Evolutionary conservation across 2,888 invertebrate species (phyloP).

Genomic region (Pseudococcus jackbeardsleyi): DNA sequence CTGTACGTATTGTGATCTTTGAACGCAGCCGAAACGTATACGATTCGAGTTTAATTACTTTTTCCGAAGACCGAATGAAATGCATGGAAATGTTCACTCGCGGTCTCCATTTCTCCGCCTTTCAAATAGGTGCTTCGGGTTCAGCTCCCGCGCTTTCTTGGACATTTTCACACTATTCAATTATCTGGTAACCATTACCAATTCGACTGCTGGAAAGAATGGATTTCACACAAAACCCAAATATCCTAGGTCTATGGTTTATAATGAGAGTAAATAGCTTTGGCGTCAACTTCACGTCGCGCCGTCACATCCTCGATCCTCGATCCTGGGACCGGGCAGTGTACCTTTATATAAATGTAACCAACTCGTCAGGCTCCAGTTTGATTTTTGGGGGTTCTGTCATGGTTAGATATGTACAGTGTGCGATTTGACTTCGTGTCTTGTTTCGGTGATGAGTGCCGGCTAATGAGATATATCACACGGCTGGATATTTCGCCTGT

Average conservation of each 20-base stretch:
- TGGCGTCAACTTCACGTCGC: constrained; percentile 6
- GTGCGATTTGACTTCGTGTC: background rate
- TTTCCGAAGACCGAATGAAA: background rate
- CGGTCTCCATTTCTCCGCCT: background rate
- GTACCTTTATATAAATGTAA: background rate
- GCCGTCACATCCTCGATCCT: background rate
- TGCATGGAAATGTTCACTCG: background rate
- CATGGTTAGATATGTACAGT: background rate
- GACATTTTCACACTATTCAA: background rate
- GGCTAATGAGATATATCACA: background rate
- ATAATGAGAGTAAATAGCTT: background rate
- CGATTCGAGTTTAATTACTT: background rate
- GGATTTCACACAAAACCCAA: background rate
- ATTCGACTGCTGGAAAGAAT: background rate
- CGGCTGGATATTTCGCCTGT: background rate
- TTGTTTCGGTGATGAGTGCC: background rate
- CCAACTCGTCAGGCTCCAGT: constrained; percentile 25
- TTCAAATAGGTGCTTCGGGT: too few relatives aligned
- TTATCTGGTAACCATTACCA: background rate
- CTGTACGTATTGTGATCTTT: background rate
- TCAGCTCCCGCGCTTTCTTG: too few relatives aligned
- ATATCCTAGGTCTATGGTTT: background rate
- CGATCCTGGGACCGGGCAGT: too few relatives aligned
- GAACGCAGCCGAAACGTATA: background rate
- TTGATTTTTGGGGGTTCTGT: background rate